Evolutionary conservation across 2,888 invertebrate species (phyloP).

Genomic region (Sipunculus nudus): DNA sequence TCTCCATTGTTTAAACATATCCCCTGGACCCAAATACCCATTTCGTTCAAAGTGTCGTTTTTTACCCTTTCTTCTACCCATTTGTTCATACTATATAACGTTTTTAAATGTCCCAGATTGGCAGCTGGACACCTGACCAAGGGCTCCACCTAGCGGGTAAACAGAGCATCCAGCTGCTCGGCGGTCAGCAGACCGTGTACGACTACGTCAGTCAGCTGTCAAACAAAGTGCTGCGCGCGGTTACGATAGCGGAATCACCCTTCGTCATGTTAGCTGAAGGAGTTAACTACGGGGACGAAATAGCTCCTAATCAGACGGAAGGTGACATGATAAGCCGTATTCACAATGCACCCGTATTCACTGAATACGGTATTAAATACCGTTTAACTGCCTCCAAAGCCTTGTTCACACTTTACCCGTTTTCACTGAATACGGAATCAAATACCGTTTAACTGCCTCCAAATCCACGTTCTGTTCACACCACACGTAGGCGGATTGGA

Average conservation of each 20-base stretch:
- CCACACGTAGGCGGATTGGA: too few species aligned
- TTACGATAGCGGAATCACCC: slow-evolving; percentile 17
- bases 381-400: too few species aligned
- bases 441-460: too few species aligned
- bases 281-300: not conserved
- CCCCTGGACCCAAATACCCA: too few species aligned
- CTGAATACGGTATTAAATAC: too few species aligned
- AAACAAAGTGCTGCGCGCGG: slow-evolving; percentile 16
- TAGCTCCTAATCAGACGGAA: slow-evolving; percentile 14
- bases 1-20: too few species aligned
- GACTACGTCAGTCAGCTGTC: slow-evolving; percentile 22
- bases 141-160: slow-evolving; percentile 1
- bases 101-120: slow-evolving; percentile 5
- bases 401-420: too few species aligned
- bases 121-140: slow-evolving; percentile 9
- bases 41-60: too few species aligned
- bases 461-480: too few species aligned
- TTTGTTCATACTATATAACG: not conserved
- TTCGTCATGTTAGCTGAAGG: slow-evolving; percentile 12
- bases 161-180: slow-evolving; percentile 1
- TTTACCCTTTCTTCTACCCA: not conserved
- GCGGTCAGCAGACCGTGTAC: not conserved
- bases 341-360: too few species aligned
- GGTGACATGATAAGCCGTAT: too few species aligned
- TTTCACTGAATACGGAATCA: too few species aligned